phyloP scores from a whole-genome alignment of 2,888 invertebrate genomes.

The Spicauda simplicius region DNA sequence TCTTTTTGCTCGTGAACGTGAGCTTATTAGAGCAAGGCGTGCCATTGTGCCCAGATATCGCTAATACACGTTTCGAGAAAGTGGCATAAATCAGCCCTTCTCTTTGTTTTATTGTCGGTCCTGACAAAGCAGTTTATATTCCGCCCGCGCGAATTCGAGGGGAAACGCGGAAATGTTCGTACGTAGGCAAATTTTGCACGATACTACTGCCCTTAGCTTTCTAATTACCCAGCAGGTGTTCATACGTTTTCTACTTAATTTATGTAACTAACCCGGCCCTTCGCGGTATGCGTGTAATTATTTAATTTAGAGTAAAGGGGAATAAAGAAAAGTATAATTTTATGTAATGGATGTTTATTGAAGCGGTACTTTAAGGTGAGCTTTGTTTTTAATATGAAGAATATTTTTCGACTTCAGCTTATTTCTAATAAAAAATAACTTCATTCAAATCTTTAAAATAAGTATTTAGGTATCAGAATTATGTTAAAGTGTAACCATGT shows the following conservation, averaged over 20 bases:
- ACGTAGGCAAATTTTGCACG: conserved; percentile 44
- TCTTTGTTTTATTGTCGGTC: conserved; percentile 44
- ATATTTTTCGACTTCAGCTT: no score
- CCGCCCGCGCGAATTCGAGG: conserved; percentile 40
- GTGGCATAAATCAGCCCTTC: conserved; percentile 34
- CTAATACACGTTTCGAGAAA: conserved; percentile 28
- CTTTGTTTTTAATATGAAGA: no score
- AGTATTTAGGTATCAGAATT: no score
- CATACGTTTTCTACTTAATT: conserved; percentile 29
- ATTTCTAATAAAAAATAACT: no score
- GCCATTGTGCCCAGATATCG: conserved; percentile 21
- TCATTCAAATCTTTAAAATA: no score
- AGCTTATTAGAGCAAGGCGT: conserved; percentile 30
- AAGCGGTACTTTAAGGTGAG: no score
- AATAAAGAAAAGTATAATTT: no score
- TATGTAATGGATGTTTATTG: no score
- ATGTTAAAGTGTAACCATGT: no score
- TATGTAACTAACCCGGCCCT: background rate
- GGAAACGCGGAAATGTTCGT: conserved; percentile 28
- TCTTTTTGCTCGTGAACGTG: conserved; percentile 16
- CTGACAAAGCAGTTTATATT: conserved; percentile 44
- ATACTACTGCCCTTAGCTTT: conserved; percentile 41
- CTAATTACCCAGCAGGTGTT: conserved; percentile 46
- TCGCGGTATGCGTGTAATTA: no score
- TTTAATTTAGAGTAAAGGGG: no score